Evolutionary conservation across 2,888 invertebrate genomes (phyloP).

Genomic region (Cistogaster globosa): DNA sequence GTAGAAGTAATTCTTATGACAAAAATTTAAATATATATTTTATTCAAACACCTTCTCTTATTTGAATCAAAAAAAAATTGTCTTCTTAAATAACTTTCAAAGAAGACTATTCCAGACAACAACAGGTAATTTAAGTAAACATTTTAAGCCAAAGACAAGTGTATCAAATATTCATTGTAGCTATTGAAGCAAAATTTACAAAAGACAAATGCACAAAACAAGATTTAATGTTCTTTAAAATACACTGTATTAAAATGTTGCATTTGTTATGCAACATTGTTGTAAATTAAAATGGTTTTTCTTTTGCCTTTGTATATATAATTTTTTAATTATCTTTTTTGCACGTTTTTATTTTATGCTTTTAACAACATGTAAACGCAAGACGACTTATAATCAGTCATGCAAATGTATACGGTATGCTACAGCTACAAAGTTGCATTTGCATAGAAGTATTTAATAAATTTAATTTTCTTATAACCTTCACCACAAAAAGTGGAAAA

Average conservation of each 20-base stretch:
- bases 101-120: neutral
- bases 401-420: no score
- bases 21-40: slow-evolving; percentile 16
- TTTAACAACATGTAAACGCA: no score
- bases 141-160: slow-evolving; percentile 27
- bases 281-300: slow-evolving; percentile 15
- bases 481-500: no score
- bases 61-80: no score
- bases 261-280: slow-evolving; percentile 54
- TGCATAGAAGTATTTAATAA: no score
- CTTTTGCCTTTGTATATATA: neutral
- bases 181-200: neutral
- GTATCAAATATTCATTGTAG: slow-evolving; percentile 28
- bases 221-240: slow-evolving; percentile 19
- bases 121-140: slow-evolving; percentile 10
- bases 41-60: neutral
- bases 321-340: slow-evolving; percentile 26
- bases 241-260: slow-evolving; percentile 7
- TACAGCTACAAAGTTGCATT: no score
- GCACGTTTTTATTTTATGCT: neutral
- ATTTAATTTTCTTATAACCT: no score
- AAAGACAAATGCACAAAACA: neutral
- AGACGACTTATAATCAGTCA: no score
- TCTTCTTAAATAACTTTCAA: neutral
- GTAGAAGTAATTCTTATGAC: slow-evolving; percentile 21